These are phyloP conservation scores for Phoeniculus purpureus DNA, from an alignment of 2,797 vertebrate species.

Conservation along the genomic window DNA sequence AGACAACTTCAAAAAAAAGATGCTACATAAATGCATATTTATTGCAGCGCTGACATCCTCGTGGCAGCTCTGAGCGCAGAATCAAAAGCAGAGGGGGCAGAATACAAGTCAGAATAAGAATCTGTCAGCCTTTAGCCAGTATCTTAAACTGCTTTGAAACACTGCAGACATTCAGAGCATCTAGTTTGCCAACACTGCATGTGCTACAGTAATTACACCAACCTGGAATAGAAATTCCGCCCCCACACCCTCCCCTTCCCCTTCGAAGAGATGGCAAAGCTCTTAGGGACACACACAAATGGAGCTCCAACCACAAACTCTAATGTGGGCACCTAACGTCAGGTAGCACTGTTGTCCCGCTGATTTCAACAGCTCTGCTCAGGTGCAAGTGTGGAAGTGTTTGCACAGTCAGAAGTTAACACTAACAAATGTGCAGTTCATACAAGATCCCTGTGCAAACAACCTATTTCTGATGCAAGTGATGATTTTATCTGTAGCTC, in stretches of 20 bases:
- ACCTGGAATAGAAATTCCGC: slow-evolving; percentile 37
- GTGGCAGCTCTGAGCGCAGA: slow-evolving; percentile 54
- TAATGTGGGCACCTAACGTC: neutral
- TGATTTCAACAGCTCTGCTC: neutral
- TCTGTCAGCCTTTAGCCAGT: slow-evolving; percentile 47
- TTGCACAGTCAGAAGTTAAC: slow-evolving; percentile 45
- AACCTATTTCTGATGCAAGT: slow-evolving; percentile 43
- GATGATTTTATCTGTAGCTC: slow-evolving; percentile 50
- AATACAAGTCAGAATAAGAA: slow-evolving; percentile 50
- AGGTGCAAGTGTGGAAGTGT: neutral
- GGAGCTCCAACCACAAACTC: neutral
- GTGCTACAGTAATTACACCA: slow-evolving; percentile 38
- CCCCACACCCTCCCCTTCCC: neutral
- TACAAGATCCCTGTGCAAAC: slow-evolving; percentile 33
- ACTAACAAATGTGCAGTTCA: slow-evolving; percentile 33
- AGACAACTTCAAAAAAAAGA: slow-evolving; percentile 52
- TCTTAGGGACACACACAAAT: neutral
- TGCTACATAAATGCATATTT: slow-evolving; percentile 64
- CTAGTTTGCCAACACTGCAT: slow-evolving; percentile 4
- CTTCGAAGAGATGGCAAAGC: neutral
- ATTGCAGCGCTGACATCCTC: slow-evolving; percentile 45
- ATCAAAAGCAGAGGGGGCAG: slow-evolving; percentile 58
- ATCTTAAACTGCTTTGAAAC: slow-evolving; percentile 51
- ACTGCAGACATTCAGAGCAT: slow-evolving; percentile 22
- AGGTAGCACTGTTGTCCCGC: neutral